Conservation (phyloP, 2,888 invertebrate genomes). For the Sarcophaga carnaria region DNA sequence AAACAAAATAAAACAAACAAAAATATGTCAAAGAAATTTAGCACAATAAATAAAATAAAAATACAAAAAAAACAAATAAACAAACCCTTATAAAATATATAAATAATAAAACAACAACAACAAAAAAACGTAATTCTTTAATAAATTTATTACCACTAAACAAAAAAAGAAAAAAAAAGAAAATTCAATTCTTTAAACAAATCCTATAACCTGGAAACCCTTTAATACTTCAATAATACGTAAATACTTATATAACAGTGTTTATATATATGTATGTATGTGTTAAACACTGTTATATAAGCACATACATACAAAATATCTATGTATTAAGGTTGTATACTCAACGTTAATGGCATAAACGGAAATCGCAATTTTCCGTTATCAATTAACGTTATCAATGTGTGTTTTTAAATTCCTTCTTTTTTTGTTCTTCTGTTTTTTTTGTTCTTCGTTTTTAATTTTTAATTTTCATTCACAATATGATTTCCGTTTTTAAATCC, state of each 20-base stretch:
- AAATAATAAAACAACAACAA: conserved; percentile 5
- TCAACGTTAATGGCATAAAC: background rate
- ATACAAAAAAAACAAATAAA: conserved; percentile 23
- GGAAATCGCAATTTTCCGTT: conserved; percentile 55
- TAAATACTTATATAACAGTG: background rate
- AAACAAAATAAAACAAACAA: background rate
- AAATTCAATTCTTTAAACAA: background rate
- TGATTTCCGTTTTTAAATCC: conserved; percentile 36
- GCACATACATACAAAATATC: background rate
- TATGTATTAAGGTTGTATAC: background rate
- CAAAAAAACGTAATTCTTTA: background rate
- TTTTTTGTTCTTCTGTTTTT: background rate
- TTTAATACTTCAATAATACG: background rate
- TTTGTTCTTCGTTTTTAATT: background rate
- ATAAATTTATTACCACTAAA: background rate
- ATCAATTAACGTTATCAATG: conserved; percentile 39
- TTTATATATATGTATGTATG: background rate
- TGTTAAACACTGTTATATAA: conserved; percentile 10
- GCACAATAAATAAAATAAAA: conserved; percentile 60
- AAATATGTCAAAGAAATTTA: conserved; percentile 61
- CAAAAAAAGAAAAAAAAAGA: background rate
- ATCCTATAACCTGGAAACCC: no score
- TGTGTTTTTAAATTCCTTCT: background rate
- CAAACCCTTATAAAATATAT: conserved; percentile 24
- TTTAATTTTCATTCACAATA: conserved; percentile 19